Evolutionary conservation across 2,113 vertebrate genomes (phyloP).

Genomic region (Stomatorhinus ivindoensis): DNA sequence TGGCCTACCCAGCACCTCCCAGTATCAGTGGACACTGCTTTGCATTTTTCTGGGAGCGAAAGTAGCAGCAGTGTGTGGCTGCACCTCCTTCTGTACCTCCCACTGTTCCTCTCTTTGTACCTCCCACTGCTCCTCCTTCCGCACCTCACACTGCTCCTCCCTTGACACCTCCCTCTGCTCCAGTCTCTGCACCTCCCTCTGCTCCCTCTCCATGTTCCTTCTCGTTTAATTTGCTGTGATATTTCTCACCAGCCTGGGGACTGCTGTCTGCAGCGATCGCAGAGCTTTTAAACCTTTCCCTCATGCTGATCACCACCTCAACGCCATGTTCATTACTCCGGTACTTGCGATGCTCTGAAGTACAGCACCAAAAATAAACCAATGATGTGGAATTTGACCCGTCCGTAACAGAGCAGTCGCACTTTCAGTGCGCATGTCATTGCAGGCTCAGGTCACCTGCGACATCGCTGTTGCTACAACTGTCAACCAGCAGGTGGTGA

Average conservation of each 20-base stretch:
- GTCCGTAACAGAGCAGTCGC: background rate
- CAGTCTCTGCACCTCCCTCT: background rate
- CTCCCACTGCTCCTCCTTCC: background rate
- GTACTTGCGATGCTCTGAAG: constrained; percentile 4
- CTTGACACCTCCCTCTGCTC: background rate
- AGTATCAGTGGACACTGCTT: background rate
- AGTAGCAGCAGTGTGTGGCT: constrained; percentile 1
- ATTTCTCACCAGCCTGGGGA: constrained; percentile 15
- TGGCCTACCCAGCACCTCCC: background rate
- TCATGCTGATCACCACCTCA: background rate
- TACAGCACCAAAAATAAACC: background rate
- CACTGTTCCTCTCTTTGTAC: background rate
- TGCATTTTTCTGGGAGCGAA: background rate
- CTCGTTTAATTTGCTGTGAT: constrained; percentile 13
- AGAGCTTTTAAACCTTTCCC: background rate
- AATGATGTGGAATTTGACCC: background rate
- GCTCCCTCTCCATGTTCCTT: constrained; percentile 12
- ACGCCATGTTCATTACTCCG: constrained; percentile 22
- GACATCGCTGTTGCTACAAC: background rate
- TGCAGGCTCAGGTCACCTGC: background rate
- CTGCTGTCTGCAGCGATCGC: background rate
- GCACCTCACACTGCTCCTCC: background rate
- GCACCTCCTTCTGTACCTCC: background rate
- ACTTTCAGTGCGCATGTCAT: background rate
- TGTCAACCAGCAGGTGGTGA: constrained; percentile 22